Percentiles rank a stretch among this genome's conserved stretches.
Evolutionary conservation across 2,888 invertebrate species (phyloP).

Genomic region (Pristionchus japonicus): DNA sequence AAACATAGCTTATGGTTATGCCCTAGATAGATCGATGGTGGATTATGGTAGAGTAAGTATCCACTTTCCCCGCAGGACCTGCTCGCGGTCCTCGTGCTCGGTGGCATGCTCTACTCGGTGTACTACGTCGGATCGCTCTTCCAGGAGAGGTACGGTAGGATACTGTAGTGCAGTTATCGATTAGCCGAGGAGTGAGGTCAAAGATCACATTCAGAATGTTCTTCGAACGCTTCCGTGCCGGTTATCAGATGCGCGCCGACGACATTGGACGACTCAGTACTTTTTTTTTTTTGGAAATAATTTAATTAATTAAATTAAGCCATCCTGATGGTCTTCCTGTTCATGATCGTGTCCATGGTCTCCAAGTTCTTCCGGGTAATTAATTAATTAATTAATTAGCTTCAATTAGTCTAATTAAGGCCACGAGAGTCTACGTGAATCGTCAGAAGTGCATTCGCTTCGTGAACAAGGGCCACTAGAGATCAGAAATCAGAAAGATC

Average conservation of each 20-base stretch:
- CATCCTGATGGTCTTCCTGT: background rate
- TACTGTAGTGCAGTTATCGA: no score
- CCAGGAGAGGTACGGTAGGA: constrained; percentile 38
- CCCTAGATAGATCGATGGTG: no score
- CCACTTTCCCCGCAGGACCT: constrained; percentile 47
- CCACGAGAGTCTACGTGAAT: constrained; percentile 10
- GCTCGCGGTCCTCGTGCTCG: constrained; percentile 47
- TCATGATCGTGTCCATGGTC: background rate
- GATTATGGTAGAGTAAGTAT: no score
- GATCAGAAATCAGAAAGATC: background rate
- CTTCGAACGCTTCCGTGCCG: constrained; percentile 15
- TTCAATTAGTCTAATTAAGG: background rate
- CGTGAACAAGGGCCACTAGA: constrained; percentile 17
- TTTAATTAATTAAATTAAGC: background rate
- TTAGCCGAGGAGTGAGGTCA: background rate
- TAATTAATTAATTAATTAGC: background rate
- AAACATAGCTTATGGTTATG: no score
- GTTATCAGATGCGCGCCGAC: constrained; percentile 50
- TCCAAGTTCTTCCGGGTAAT: constrained; percentile 13
- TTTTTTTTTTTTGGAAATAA: background rate
- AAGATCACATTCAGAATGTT: background rate
- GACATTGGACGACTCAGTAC: constrained; percentile 55
- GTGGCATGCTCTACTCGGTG: constrained; percentile 43
- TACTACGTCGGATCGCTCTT: constrained; percentile 49
- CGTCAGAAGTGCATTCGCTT: constrained; percentile 36